Evolutionary conservation across 2,797 vertebrate genomes (phyloP), one percentile per base, ranked within the genome.

Genomic region (Pitangus sulphuratus): DNA sequence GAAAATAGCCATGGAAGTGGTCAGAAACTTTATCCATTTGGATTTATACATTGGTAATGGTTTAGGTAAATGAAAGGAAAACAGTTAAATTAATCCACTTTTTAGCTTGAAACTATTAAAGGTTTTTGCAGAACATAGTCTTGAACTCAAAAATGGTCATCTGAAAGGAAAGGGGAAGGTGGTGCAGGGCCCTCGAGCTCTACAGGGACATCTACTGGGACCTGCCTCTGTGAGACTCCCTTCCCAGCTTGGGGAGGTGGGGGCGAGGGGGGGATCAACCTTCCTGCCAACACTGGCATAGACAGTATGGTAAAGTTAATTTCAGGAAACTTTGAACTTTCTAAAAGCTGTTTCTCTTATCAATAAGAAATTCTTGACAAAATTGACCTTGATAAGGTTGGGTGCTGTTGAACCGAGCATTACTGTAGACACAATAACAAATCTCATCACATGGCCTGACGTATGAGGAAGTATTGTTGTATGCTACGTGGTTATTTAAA

Each of bases 381-480:
- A 86, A 61, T 18, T 19, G 42, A 8, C 17, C 15, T 53, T 66
- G 64, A 3, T 87, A 13, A 48, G 9, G 12, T 30, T 72, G 51
- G 8, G 33, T 35, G 60, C 33, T 48, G 16, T 64, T 68, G 58
- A 74, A 35, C 28, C 64, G 54, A 65, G 33, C 17, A 5, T 25
- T 75, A 13, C 2, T 62, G 21, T 51, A 69, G 85, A 35, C 8
- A 24, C 25, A 77, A 11, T 50, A 71, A 6, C 1, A 1, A 26
- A 62, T 37, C 65, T 89, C 12, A 1, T 37, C 2, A 1, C 0
- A 0, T 71, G 61, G 35, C 54, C 62, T 0, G 0, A 48, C 47
- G 72, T 84, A 87, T 76, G 87, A 94, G 92, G 96, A 97, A 95
- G 95, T 94, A 39, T 12, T 5, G 1, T 35, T 42, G 20, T 61